Evolutionary conservation across 2,797 vertebrate species (phyloP), one percentile per base, ranked within the genome.

Genomic region (Capromys pilorides): DNA sequence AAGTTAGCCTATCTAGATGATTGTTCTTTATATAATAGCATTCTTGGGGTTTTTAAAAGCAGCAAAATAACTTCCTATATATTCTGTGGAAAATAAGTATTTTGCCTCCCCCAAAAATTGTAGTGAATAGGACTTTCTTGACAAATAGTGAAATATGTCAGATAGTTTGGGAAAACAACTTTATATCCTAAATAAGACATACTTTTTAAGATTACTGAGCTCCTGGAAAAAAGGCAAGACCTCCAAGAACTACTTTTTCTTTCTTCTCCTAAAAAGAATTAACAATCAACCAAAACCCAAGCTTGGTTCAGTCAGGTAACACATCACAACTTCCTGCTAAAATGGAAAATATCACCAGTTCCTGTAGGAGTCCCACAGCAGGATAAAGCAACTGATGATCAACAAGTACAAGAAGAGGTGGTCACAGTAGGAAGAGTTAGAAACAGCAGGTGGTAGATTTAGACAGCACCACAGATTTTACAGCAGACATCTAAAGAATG

Each of bases 1-100:
- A 88, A 97, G 97, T 92, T 91, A 95, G 78, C 86, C 90, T 78
- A 96, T 86, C 95, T 94, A 92, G 97, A 62, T 45, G 14, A 5
- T 92, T 93, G 80, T 80, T 87, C 28, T 82, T 92, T 90, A 18
- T 61, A 57, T 88, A 83, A 67, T 79, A 83, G 21, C 86, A 69
- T 71, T 64, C 57, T n/a, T 80, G 3, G 86, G 78, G 26, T 28
- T 49, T 0, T 75, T 79, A 93, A 57, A 57, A 90, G 61, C 51
- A 86, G 49, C 14, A 28, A 80, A 86, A 75, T 57, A 86, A 86
- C 94, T 62, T 0, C 33, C 62, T 67, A 3, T 93, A 10, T 80
- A 83, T 77, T 24, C 82, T 88, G 3, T 51, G 8, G 73, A 86
- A 11, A 83, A 49, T 57, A 89, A 95, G 61, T 95, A 86, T 85